Conservation (phyloP, 2,888 invertebrate genomes). For the Gari tellinella region DNA sequence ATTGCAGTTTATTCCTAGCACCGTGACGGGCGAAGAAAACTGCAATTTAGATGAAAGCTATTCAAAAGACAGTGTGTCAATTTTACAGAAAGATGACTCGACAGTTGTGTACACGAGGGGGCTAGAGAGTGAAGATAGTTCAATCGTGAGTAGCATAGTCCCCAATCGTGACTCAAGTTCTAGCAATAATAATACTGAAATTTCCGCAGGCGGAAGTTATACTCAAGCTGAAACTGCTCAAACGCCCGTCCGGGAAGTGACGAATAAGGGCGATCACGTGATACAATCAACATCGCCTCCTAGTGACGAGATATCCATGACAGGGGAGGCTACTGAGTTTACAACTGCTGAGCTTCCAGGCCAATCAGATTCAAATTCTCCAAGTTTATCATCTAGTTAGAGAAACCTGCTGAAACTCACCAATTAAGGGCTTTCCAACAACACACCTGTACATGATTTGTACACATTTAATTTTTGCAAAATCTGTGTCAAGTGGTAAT, state of each 20-base stretch:
- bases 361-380: too few species aligned
- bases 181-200: slow-evolving; percentile 11
- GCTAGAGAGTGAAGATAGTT: slow-evolving; percentile 25
- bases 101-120: not conserved
- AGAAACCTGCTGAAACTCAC: too few species aligned
- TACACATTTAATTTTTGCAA: too few species aligned
- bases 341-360: too few species aligned
- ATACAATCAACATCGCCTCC: too few species aligned
- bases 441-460: too few species aligned
- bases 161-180: not conserved
- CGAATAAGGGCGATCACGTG: slow-evolving; percentile 20
- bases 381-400: too few species aligned
- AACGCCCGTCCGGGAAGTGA: slow-evolving; percentile 17
- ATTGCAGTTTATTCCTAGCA: slow-evolving; percentile 33
- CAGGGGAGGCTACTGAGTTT: too few species aligned
- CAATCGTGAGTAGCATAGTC: slow-evolving; percentile 32
- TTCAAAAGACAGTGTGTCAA: slow-evolving; percentile 7
- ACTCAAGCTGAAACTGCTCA: slow-evolving; percentile 16
- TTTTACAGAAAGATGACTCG: not conserved
- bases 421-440: too few species aligned
- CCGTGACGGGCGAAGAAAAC: too few species aligned
- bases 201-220: slow-evolving; percentile 53
- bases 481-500: too few species aligned
- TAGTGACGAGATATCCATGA: too few species aligned
- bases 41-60: slow-evolving; percentile 11